phyloP scores from a whole-genome alignment of 2,113 vertebrate genomes.

The Planiliza haematocheilus region DNA sequence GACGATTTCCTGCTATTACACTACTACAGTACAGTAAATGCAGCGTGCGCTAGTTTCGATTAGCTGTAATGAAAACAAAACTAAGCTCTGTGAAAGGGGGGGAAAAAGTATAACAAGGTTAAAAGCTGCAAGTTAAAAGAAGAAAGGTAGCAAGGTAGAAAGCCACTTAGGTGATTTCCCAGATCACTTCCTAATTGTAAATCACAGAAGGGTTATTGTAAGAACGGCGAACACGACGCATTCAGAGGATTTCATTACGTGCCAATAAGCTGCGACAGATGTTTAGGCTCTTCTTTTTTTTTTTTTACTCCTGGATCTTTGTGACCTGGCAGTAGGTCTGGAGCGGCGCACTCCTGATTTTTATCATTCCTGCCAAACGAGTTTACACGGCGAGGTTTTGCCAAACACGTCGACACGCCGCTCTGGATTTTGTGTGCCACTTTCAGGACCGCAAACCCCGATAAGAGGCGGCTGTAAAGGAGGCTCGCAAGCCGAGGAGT shows the following conservation, averaged over 20 bases:
- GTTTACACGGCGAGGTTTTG: constrained; percentile 39
- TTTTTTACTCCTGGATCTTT: constrained; percentile 25
- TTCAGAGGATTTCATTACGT: constrained; percentile 56
- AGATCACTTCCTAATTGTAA: constrained; percentile 48
- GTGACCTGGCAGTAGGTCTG: constrained; percentile 23
- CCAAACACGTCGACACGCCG: constrained; percentile 1
- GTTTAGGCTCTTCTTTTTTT: too few relatives aligned
- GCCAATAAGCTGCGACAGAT: constrained; percentile 59
- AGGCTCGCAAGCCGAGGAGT: constrained; percentile 37
- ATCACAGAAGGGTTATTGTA: constrained; percentile 50
- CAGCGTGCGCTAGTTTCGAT: constrained; percentile 69
- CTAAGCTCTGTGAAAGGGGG: neutral
- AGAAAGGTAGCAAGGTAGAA: constrained; percentile 33
- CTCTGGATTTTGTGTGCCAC: constrained; percentile 36
- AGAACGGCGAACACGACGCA: constrained; percentile 28
- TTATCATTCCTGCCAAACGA: constrained; percentile 70
- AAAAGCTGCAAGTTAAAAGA: constrained; percentile 32
- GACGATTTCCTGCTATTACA: constrained; percentile 70
- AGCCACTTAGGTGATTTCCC: constrained; percentile 41
- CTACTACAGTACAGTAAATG: constrained; percentile 51
- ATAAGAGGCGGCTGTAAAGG: constrained; percentile 16
- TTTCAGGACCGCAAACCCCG: constrained; percentile 44
- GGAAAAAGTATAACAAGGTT: constrained; percentile 19
- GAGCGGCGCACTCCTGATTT: constrained; percentile 35
- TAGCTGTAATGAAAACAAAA: constrained; percentile 64